These are phyloP conservation scores for Platyrinchus mystaceus DNA, from an alignment of 2,797 vertebrate species.

Conservation along the genomic window DNA sequence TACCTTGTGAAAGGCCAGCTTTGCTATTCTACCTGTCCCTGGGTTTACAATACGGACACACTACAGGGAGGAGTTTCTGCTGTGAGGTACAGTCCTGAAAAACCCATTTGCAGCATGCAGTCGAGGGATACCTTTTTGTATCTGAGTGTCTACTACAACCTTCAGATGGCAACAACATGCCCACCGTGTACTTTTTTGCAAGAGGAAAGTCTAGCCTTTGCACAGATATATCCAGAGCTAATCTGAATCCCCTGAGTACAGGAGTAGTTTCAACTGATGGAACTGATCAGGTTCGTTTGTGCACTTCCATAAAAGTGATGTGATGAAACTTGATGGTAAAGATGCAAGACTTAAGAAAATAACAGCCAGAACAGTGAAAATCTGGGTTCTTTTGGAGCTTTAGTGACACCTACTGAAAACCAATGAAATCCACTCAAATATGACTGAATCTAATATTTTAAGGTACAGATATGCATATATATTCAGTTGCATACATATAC, in stretches of 20 bases:
- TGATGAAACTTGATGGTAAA: not conserved
- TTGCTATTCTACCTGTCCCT: not conserved
- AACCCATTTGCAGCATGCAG: not conserved
- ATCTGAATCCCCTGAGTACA: not conserved
- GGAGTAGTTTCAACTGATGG: not conserved
- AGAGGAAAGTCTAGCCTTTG: not conserved
- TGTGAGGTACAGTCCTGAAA: not conserved
- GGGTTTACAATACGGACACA: not conserved
- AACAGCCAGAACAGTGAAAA: not conserved
- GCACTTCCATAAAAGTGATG: not conserved
- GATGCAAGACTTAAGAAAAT: not conserved
- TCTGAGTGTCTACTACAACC: rapidly evolving
- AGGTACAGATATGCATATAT: too few relatives aligned
- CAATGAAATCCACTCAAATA: not conserved
- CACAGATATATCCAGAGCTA: not conserved
- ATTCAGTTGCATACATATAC: not conserved
- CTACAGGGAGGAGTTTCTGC: not conserved
- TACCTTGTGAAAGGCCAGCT: not conserved
- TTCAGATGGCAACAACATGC: not conserved
- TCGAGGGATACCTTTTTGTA: not conserved
- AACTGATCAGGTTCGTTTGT: not conserved
- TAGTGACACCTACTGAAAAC: constrained; percentile 57
- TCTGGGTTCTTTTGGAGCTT: not conserved
- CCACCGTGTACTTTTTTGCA: not conserved
- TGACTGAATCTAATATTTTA: not conserved